Evolutionary conservation across 92 coral and sea anemone species (phyloP).

Genomic region (Galaxea fascicularis): DNA sequence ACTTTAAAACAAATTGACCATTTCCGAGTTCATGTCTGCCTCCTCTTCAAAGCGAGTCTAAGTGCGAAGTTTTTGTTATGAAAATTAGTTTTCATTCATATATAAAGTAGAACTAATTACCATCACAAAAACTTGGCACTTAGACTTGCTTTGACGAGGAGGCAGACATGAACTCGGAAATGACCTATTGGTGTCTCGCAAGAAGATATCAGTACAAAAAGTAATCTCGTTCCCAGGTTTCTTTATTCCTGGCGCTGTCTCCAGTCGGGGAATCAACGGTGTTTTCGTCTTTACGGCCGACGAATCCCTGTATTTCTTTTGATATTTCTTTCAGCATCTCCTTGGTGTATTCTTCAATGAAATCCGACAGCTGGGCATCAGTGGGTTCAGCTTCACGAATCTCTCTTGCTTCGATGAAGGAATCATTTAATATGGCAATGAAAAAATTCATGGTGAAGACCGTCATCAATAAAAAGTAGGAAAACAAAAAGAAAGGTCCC

Average conservation of each 20-base stretch:
- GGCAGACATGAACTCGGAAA: no score
- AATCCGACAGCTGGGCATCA: constrained; percentile 65
- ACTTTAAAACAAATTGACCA: no score
- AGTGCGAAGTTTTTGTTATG: no score
- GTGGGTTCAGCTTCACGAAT: constrained; percentile 46
- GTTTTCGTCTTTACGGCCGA: neutral
- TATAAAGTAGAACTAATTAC: no score
- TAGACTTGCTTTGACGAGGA: no score
- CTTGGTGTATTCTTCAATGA: constrained; percentile 63
- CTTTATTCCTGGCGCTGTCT: neutral
- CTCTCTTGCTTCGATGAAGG: constrained; percentile 79
- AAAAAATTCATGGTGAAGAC: constrained; percentile 87
- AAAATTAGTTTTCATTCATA: no score
- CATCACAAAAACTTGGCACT: no score
- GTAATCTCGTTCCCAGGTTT: neutral
- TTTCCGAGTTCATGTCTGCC: no score
- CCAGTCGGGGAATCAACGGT: neutral
- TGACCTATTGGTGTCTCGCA: no score
- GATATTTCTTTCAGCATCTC: constrained; percentile 64
- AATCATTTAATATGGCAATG: constrained; percentile 87
- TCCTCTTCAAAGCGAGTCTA: no score
- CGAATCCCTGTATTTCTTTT: constrained; percentile 27
- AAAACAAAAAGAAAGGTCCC: constrained; percentile 88
- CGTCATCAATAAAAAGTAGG: constrained; percentile 72
- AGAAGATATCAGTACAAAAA: neutral